Conservation (phyloP, 2,113 vertebrate species). For the Nesogale talazaci region DNA sequence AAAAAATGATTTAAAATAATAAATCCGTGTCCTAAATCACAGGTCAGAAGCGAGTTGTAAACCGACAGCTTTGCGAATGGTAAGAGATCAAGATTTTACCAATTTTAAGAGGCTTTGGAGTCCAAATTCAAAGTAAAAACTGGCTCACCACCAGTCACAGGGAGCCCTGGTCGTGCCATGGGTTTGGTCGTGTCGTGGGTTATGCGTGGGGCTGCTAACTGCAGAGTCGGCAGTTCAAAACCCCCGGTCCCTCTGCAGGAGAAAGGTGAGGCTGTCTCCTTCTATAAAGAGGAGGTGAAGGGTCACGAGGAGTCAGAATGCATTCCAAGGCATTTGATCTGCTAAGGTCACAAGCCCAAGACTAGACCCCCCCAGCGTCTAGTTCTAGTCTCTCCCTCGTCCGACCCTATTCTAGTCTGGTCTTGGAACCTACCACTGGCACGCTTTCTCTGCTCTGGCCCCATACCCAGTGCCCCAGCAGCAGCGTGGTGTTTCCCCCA, state of each 20-base stretch:
- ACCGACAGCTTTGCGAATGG: background rate
- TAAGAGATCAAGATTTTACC: background rate
- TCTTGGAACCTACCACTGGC: background rate
- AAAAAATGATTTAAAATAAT: too few species aligned
- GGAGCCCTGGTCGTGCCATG: too few species aligned
- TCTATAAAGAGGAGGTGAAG: too few species aligned
- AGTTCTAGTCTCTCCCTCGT: background rate
- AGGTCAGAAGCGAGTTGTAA: background rate
- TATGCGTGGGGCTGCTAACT: too few species aligned
- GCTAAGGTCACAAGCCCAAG: background rate
- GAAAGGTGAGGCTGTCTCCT: too few species aligned
- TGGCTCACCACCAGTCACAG: background rate
- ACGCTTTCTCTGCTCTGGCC: too few species aligned
- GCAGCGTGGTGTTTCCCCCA: background rate
- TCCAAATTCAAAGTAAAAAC: background rate
- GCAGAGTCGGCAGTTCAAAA: too few species aligned
- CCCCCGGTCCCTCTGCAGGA: too few species aligned
- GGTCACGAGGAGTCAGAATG: too few species aligned
- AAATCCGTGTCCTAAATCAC: conserved; percentile 32
- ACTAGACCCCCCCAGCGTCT: background rate
- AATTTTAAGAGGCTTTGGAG: background rate
- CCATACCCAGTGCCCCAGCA: too few species aligned
- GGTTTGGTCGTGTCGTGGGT: too few species aligned
- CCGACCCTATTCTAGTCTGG: background rate
- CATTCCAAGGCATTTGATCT: too few species aligned